Conservation (phyloP, 2,113 vertebrate genomes). For the Tragelaphus imberbis region DNA sequence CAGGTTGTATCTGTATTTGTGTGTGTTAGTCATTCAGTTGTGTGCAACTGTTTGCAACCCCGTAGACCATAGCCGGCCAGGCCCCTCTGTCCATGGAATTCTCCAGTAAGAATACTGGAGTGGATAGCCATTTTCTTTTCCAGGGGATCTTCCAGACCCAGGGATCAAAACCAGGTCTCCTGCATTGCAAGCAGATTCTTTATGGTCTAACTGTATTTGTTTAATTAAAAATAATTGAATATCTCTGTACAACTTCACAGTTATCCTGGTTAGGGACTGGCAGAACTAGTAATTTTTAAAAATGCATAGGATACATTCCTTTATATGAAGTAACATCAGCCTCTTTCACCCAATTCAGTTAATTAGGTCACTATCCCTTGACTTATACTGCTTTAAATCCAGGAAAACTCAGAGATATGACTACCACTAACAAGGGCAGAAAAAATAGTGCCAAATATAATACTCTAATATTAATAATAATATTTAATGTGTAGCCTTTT, state of each 20-base stretch:
- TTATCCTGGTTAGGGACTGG: not conserved
- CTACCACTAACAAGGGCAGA: not conserved
- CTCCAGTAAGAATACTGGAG: not conserved
- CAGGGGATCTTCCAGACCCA: not conserved
- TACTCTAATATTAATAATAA: not conserved
- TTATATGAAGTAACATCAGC: not conserved
- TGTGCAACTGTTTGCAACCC: not conserved
- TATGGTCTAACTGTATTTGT: not conserved
- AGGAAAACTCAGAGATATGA: not conserved
- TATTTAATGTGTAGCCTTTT: not conserved
- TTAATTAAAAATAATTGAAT: not conserved
- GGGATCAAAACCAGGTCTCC: not conserved
- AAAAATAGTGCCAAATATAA: not conserved
- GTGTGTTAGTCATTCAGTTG: not conserved
- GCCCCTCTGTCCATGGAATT: not conserved
- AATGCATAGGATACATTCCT: not conserved
- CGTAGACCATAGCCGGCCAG: fast-evolving
- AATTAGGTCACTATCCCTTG: not conserved
- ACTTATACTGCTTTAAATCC: not conserved
- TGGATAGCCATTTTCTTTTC: not conserved
- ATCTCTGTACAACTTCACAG: not conserved
- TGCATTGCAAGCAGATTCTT: not conserved
- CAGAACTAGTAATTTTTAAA: not conserved
- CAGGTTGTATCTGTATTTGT: not conserved
- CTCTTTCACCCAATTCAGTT: not conserved